Evolutionary conservation across 2,888 invertebrate species (phyloP), one percentile per base, ranked within the genome.

Genomic region (Hybos culiciformis): DNA sequence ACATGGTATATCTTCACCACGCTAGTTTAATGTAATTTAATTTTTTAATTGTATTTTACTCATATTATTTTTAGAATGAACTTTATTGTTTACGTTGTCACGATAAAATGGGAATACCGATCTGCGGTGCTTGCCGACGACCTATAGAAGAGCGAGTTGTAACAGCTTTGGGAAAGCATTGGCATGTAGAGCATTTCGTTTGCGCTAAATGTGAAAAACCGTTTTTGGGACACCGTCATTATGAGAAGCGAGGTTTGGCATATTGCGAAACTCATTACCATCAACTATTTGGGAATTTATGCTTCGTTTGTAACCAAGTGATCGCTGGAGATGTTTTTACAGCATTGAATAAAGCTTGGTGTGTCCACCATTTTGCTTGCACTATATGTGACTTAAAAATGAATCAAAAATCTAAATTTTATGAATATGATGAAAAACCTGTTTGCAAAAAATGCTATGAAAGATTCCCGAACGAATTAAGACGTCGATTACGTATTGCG

Each of bases 31-130:
- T 18, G 15, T 20, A 39, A 21, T 8, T 32, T 14, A 6, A 42
- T 8, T 12, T 8, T 6, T 24, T 4, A 5, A 2, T 12, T 41
- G 15, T 5, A 12, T 40, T 43, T 23, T n/a, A 23, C 38, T 20
- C 43, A 7, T 46, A 47, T 46, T 37, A 48, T 67, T 66, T 11
- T 37, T 57, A 83, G 84, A 90, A 91, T 61, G 96, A 97, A 58
- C 70, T 99, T 43, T 98, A 96, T 68, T 98, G 98, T 62, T 74
- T 98, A 51, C 80, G 97, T 42, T 98, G 97, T 62, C 96, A 97
- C 61, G 97, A 97, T 67, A 96, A 97, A 72, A 97, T 98, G 96
- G 97, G 97, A 21, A 94, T 99, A 50, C 97, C 98, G n/a, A 98
- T 99, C 54, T 99, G 98, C 66, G 98, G 97, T 23, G 98, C 98